phyloP scores from a whole-genome alignment of 2,113 vertebrate genomes.

The Chaetodon auriga region DNA sequence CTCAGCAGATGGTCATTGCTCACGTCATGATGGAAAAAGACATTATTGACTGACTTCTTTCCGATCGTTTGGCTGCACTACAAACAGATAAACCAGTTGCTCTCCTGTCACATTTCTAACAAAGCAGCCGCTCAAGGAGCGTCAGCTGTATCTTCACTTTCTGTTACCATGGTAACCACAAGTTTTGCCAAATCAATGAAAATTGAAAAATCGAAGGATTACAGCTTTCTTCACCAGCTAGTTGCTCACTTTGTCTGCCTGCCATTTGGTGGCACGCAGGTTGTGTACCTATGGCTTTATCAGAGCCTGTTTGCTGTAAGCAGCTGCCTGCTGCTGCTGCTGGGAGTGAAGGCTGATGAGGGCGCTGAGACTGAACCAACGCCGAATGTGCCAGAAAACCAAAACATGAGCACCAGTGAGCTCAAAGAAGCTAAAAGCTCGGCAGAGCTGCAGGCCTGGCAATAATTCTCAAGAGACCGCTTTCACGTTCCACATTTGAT shows the following conservation, averaged over 20 bases:
- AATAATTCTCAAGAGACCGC: background rate
- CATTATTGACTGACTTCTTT: background rate
- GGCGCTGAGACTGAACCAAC: background rate
- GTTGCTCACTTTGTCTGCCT: background rate
- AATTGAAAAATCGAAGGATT: background rate
- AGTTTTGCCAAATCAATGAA: background rate
- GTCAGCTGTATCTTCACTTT: background rate
- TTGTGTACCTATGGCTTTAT: background rate
- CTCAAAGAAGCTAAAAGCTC: background rate
- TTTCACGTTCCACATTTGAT: background rate
- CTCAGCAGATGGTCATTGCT: too few relatives aligned
- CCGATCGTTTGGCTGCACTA: background rate
- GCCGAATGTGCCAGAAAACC: background rate
- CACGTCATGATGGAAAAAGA: background rate
- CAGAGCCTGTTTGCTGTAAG: background rate
- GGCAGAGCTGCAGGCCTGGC: background rate
- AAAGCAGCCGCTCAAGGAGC: background rate
- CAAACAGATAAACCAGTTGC: background rate
- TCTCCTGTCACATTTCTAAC: background rate
- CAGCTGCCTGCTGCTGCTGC: slow-evolving; percentile 3
- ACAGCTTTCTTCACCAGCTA: background rate
- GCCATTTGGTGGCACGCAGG: background rate
- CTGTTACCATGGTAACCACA: background rate
- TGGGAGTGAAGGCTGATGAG: background rate
- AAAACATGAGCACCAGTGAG: background rate